These are phyloP conservation scores for Petrosia ficiformis DNA, from an alignment of 37 sponge, comb jelly and placozoan species.

Conservation along the genomic window DNA sequence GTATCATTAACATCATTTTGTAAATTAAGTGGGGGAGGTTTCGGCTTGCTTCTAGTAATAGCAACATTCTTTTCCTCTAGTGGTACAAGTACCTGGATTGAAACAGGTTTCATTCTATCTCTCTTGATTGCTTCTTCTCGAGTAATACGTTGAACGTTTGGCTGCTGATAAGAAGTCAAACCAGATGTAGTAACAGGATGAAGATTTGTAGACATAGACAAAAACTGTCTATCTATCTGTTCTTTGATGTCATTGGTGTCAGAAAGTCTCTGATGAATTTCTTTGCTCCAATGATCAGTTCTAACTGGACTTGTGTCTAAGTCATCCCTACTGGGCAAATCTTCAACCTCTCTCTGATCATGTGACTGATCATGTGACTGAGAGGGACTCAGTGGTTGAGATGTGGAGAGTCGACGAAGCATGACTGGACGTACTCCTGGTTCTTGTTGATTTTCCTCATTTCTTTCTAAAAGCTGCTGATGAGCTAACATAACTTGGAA, in stretches of 20 bases:
- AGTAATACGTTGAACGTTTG: not conserved
- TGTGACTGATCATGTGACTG: not conserved
- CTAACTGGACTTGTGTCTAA: not conserved
- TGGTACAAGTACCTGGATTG: not conserved
- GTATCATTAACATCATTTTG: no score
- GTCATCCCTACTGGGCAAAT: not conserved
- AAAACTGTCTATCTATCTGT: not conserved
- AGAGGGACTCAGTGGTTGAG: not conserved
- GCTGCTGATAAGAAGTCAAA: not conserved
- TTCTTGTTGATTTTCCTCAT: not conserved
- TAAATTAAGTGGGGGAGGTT: no score
- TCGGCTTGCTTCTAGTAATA: not conserved
- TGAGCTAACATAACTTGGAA: conserved; percentile 56
- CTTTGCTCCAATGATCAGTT: not conserved
- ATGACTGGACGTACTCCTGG: conserved; percentile 4
- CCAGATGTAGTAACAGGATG: not conserved
- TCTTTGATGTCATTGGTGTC: not conserved
- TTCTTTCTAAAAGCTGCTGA: conserved; percentile 11
- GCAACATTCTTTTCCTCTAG: not conserved
- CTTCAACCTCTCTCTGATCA: not conserved
- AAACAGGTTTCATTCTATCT: not conserved
- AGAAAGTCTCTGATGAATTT: not conserved
- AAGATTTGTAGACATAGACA: not conserved
- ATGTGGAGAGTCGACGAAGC: not conserved
- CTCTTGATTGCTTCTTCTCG: no score